Base-by-base conservation (phyloP, 2,113 vertebrate genomes). In the Neotragus pygmaeus region DNA sequence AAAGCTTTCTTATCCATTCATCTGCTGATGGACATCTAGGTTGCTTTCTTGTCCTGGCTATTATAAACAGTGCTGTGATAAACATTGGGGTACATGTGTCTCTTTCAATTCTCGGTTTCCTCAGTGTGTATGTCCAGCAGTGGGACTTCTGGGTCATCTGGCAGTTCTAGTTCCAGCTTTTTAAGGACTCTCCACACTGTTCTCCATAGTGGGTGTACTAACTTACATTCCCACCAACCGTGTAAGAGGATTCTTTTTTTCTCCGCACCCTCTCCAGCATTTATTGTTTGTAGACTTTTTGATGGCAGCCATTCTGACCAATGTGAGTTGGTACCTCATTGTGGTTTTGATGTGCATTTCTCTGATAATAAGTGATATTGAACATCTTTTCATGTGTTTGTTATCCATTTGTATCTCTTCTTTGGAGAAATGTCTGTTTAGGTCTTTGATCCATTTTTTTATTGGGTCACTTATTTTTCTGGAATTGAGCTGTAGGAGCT, bases 51-150 rank as follows among this genome's bases (percentile, higher is more conserved):
- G 64, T 2, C 64, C 64, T 70, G 64, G 17, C 64, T 70, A 21
- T 70, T 36, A 9, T n/a, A 66, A 36, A 36, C 17, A 70, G n/a
- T 70, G 33, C 64, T 66, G 64, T 19, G 17, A 66, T 70, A 17
- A 70, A 70, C n/a, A 36, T 11, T 21, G 9, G 17, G 4, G 9
- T 70, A 11, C n/a, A 36, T 0, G 0, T 66, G n/a, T 21, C 64
- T 21, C 64, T 70, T 70, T 70, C 64, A 70, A 5, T 36, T 36
- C 17, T 70, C 27, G 0, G 17, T 70, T 36, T 70, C n/a, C n/a
- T 66, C 17, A 0, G 64, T 70, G 64, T 70, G 4, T 70, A 21
- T 2, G n/a, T n/a, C 64, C 64, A 70, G n/a, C 64, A 70, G n/a
- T 70, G 64, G 64, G 64, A 36, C 10, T 70, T n/a, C n/a, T 70